Conservation (phyloP, 2,888 invertebrate genomes). For the Catonia carolina region DNA sequence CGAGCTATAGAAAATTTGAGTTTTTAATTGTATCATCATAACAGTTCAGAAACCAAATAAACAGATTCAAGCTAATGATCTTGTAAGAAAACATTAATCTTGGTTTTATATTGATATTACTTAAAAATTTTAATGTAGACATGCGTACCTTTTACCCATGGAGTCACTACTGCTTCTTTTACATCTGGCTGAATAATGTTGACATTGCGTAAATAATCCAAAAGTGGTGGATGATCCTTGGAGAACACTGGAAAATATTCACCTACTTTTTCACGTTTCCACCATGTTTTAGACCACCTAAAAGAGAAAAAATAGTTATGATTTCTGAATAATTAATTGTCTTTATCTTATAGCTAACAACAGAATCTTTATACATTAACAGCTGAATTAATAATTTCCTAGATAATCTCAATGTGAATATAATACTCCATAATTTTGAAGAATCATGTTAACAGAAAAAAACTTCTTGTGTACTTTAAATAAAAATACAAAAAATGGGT, state of each 20-base stretch:
- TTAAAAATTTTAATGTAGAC: too few relatives aligned
- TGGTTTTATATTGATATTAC: too few relatives aligned
- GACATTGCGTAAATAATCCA: slow-evolving; percentile 52
- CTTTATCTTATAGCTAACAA: too few relatives aligned
- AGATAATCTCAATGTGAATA: background rate
- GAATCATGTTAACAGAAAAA: too few relatives aligned
- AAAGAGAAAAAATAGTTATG: slow-evolving; percentile 29
- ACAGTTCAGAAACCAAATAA: too few relatives aligned
- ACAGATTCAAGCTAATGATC: too few relatives aligned
- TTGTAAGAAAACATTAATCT: too few relatives aligned
- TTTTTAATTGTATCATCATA: too few relatives aligned
- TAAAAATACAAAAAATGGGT: too few relatives aligned
- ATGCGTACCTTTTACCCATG: slow-evolving; percentile 42
- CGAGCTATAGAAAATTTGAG: too few relatives aligned
- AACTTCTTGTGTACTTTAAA: too few relatives aligned
- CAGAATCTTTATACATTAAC: background rate
- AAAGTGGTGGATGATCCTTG: slow-evolving; percentile 50
- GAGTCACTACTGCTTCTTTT: slow-evolving; percentile 40
- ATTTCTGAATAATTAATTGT: background rate
- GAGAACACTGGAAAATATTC: slow-evolving; percentile 56
- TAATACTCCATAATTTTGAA: too few relatives aligned
- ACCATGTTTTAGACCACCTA: slow-evolving; percentile 46
- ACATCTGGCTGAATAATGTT: slow-evolving; percentile 46
- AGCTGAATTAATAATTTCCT: background rate
- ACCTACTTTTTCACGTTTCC: slow-evolving; percentile 50